These are phyloP conservation scores for Acanthopleura granulata DNA, from an alignment of 2,888 invertebrate species.

Conservation along the genomic window DNA sequence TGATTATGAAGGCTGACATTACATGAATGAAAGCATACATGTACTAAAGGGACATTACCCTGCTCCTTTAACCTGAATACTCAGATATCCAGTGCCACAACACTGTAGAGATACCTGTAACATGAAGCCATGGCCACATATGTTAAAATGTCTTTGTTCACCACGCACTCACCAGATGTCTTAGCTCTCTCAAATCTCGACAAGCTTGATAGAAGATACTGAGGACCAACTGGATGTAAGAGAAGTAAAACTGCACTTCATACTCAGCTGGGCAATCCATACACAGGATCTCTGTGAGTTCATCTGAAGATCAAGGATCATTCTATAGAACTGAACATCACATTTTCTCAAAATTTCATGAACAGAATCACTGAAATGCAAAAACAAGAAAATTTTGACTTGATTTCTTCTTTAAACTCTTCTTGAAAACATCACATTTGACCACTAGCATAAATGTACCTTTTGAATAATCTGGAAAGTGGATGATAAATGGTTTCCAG, in stretches of 20 bases:
- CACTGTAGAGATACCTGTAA: too few species aligned
- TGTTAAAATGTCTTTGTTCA: too few species aligned
- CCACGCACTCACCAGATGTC: constrained; percentile 79
- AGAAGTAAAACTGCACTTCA: constrained; percentile 76
- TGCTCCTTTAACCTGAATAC: too few species aligned
- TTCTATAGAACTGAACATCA: too few species aligned
- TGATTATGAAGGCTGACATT: too few species aligned
- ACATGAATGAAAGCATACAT: too few species aligned
- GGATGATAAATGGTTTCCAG: constrained; percentile 79
- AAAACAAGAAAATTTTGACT: too few species aligned
- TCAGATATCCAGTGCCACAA: too few species aligned
- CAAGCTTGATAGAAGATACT: constrained; percentile 88
- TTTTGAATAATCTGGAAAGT: constrained; percentile 86
- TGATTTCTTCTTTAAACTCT: constrained; percentile 80
- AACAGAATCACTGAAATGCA: too few species aligned
- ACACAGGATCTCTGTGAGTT: constrained; percentile 70
- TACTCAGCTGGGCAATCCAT: constrained; percentile 60
- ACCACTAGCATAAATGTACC: constrained; percentile 73
- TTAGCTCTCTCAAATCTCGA: constrained; percentile 86
- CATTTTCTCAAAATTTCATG: too few species aligned
- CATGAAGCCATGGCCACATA: too few species aligned
- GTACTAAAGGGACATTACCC: too few species aligned
- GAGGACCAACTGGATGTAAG: constrained; percentile 85
- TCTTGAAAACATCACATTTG: constrained; percentile 67
- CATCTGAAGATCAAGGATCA: constrained; percentile 71